phyloP scores from a whole-genome alignment of 2,888 invertebrate genomes.

The Pyrochroa serraticornis region DNA sequence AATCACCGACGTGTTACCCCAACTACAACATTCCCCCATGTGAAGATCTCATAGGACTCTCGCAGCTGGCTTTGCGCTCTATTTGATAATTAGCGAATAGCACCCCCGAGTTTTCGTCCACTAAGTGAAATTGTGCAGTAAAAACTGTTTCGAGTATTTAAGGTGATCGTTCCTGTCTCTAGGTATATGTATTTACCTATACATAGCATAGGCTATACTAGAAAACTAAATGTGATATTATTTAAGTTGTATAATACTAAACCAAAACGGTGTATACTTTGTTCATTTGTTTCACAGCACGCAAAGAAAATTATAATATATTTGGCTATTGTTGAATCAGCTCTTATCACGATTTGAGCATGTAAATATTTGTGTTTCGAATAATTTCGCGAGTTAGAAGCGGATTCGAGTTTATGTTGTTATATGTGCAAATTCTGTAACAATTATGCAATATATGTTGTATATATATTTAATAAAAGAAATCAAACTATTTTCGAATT shows the following conservation, averaged over 20 bases:
- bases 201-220: conserved; percentile 10
- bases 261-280: conserved; percentile 29
- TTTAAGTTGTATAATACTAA: conserved; percentile 46
- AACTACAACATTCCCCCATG: conserved; percentile 48
- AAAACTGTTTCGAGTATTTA: conserved; percentile 12
- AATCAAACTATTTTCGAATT: conserved; percentile 1
- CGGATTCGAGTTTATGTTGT: conserved; percentile 19
- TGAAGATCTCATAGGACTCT: conserved; percentile 52
- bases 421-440: conserved; percentile 26
- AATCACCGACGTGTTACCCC: conserved; percentile 45
- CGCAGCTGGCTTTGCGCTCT: conserved; percentile 50
- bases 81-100: conserved; percentile 37
- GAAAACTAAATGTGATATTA: conserved; percentile 51
- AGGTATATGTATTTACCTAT: conserved; percentile 14
- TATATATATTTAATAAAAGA: conserved; percentile 27
- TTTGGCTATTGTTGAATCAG: conserved; percentile 29
- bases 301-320: conserved; percentile 27
- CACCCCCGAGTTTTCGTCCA: conserved; percentile 1
- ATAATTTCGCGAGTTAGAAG: conserved; percentile 15
- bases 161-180: conserved; percentile 28
- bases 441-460: conserved; percentile 22
- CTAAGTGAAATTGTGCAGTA: conserved; percentile 4
- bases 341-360: conserved; percentile 28
- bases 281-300: conserved; percentile 31
- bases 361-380: conserved; percentile 30